Conservation (phyloP, 1,140 invertebrate genomes). For the Hyles vespertilio region DNA sequence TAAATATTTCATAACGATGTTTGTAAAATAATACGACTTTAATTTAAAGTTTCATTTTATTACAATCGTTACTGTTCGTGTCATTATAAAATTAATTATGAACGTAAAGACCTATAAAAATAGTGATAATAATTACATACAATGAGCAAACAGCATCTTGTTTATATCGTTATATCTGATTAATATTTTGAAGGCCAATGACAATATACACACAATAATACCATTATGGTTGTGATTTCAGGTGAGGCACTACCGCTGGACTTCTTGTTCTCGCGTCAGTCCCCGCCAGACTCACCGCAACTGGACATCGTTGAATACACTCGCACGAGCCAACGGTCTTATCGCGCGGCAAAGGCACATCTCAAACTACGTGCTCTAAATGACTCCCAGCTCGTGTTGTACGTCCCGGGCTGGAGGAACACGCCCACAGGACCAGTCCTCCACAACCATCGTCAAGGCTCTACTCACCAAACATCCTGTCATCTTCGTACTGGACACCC, state of each 20-base stretch:
- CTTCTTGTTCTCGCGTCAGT: constrained; percentile 36
- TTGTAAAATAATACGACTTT: too few species aligned
- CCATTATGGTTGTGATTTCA: constrained; percentile 24
- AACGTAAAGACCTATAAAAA: too few species aligned
- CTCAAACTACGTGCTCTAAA: background rate
- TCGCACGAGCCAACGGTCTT: constrained; percentile 21
- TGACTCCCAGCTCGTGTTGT: constrained; percentile 8
- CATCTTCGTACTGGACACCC: constrained; percentile 47
- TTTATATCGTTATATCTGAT: too few species aligned
- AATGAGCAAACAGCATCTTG: too few species aligned
- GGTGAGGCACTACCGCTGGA: constrained; percentile 53
- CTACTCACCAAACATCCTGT: constrained; percentile 34
- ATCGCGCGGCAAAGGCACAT: constrained; percentile 36
- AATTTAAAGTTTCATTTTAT: too few species aligned
- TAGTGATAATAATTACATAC: too few species aligned
- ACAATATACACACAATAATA: too few species aligned
- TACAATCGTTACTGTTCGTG: too few species aligned
- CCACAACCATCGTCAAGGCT: constrained; percentile 42
- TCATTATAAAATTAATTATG: too few species aligned
- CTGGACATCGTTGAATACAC: constrained; percentile 44
- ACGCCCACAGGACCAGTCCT: constrained; percentile 53
- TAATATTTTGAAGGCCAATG: too few species aligned
- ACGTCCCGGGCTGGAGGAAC: constrained; percentile 60
- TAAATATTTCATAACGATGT: too few species aligned
- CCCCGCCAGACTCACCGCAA: constrained; percentile 23